Base-by-base conservation (phyloP, 1,140 invertebrate genomes). In the Geopemphigus sp. region DNA sequence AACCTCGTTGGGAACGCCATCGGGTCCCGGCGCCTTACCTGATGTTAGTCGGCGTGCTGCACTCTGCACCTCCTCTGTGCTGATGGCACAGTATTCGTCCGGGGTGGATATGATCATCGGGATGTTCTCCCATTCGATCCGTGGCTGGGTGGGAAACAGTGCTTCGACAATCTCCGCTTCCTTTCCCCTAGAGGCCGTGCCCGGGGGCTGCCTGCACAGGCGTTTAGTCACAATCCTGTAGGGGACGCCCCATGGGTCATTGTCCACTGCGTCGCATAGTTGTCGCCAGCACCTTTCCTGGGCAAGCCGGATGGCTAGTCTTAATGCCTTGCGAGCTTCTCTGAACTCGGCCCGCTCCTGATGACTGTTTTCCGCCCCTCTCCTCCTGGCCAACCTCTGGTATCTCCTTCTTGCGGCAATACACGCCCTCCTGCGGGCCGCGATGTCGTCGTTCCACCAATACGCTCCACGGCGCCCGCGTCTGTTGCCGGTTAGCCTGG, bases 231-330 rank as follows among this genome's bases (percentile, higher is more conserved):
- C 80, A 12, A 70, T 32, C 29, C 32, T n/a, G 19, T 66, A 80
- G 0, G 61, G 47, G 0, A 29, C 8, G 1, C 80, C 80, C 80
- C 80, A 80, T 12, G 66, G 63, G 22, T 80, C 80, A 0, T 8
- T 15, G n/a, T 80, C 80, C 0, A 80, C 47, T 12, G 61, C 19
- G 1, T n/a, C 11, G 50, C 80, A 80, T 2, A 80, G n/a, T 12
- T 64, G n/a, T 0, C 5, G 5, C 80, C 80, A 80, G n/a, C 47
- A 12, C 11, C 39, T 39, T 47, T 80, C 64, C n/a, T 80, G 61
- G 22, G n/a, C 10, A 0, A 12, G 12, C 5, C 39, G 22, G 11
- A 70, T 70, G 1, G n/a, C 66, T 1, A 22, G n/a, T 15, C 19
- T 50, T 1, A 70, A n/a, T 4, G 29, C 17, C 11, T 24, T 50